Evolutionary conservation across 2,113 vertebrate genomes (phyloP), one percentile per base, ranked within the genome.

Genomic region (Pomatorhinus ruficollis): DNA sequence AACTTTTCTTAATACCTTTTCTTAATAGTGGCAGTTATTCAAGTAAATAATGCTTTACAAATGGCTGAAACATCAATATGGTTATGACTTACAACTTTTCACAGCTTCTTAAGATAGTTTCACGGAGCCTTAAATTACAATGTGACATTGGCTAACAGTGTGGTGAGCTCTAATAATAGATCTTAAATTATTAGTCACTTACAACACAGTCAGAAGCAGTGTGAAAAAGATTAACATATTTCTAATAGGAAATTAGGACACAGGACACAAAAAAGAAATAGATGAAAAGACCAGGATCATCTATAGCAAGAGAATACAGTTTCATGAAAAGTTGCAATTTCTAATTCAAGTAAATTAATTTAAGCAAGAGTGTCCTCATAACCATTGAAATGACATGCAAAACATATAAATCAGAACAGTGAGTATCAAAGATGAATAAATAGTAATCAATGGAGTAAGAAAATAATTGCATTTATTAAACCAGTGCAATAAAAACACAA

Each of bases 121-220:
- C 96, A 94, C 68, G 39, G 81, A 78, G 94, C 92, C 68, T 97
- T 74, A 90, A 96, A 94, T 95, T 90, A 91, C 89, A 85, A 42
- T 74, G 91, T 96, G 96, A 96, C 88, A 92, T 95, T 97, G 95
- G 96, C 83, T 95, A 91, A 96, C 44, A 87, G 83, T 53, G 83
- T 87, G 91, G 83, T 92, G n/a, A 83, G 66, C 64, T 96, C 95
- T 95, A 97, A 97, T 97, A 97, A 97, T 97, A 97, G 94, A 95
- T 83, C 74, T 83, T 91, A 77, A 87, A 89, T 74, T 88, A 95
- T 95, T 90, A 97, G 97, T 97, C 97, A 97, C 88, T 89, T 79
- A 79, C 93, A 60, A 80, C 88, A 84, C 63, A 65, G 85, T 93
- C 91, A 94, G 93, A 86, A 90, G 93, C 61, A 82, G 56, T 78